Base-by-base conservation (phyloP, 2,113 vertebrate genomes). In the Semicossyphus pulcher region DNA sequence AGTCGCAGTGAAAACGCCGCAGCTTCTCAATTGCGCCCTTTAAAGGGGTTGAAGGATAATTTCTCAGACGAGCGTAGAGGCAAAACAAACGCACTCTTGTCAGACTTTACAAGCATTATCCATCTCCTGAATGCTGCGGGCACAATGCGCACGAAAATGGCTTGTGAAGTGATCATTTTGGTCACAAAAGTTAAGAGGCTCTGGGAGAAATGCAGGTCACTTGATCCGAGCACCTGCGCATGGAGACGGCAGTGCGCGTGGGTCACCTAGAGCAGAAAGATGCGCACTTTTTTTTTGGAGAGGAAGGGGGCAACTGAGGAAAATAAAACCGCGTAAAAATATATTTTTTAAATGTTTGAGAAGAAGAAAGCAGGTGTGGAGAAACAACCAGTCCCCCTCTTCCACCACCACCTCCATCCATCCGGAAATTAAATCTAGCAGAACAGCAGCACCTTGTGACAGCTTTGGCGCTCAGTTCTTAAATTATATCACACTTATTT, bases 1-100 rank as follows among this genome's bases (percentile, higher is more conserved):
- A 95, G 93, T 93, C 91, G 93, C 88, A 81, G 92, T 87, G 91
- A 92, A 93, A 94, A 94, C 87, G 86, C 91, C 88, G 89, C 78
- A 61, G 92, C 84, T 69, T 89, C 91, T 91, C 89, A 89, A 90
- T 68, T 87, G 81, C 88, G 83, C 90, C 65, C 89, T 92, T 94
- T 90, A 85, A 87, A 81, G 71, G 86, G 84, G 71, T 76, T 84
- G 87, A 88, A 80, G 64, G 90, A 85, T 92, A 88, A 90, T 91
- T 91, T 88, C 88, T 89, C 79, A 88, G 89, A 91, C 86, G 88
- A 89, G 86, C 86, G 89, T 87, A 84, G 77, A 76, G 29, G 21
- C 86, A 81, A 85, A 89, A 91, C 86, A 92, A 92, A 92, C 31
- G 86, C 73, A 18, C 79, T 67, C 89, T 89, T 86, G 90, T 92